Base-by-base conservation (phyloP, 1,140 invertebrate species). In the Metaphire vulgaris region DNA sequence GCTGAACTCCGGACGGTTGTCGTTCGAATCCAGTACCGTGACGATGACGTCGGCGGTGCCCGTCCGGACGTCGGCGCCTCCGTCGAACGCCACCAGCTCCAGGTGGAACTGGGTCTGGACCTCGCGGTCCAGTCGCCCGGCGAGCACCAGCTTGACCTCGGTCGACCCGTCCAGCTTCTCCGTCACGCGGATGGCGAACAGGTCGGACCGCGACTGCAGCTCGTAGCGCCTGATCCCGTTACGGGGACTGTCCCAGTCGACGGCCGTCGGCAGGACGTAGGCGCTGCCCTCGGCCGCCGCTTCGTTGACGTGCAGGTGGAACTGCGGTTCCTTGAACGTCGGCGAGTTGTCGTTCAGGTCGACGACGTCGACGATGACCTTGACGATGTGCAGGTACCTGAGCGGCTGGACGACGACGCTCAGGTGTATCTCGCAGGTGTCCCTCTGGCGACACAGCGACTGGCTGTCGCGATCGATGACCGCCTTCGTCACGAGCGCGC, bases 1-100 rank as follows among this genome's bases (percentile, higher is more conserved):
- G 81, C 91, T 89, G 81, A 93, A 92, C 72, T 90, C 88, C 14
- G 67, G 67, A 29, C 67, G 28, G 67, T 68, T 68, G 16, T 68
- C 67, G 67, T 68, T 68, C 14, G 28, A 26, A 30, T 68, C 67
- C 67, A 68, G 31, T 12, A 68, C 12, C 14, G 2, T 68, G 67
- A 68, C 1, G 6, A 68, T 21, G 21, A 68, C n/a, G n/a, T n/a
- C n/a, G n/a, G n/a, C n/a, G n/a, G n/a, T n/a, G n/a, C n/a, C n/a
- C n/a, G n/a, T n/a, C n/a, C n/a, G n/a, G n/a, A n/a, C n/a, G 28
- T 33, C n/a, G 1, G 30, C 69, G 28, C 69, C 69, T 0, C 28
- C n/a, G n/a, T 71, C 69, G 28, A 30, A n/a, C 31, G 69, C 69
- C n/a, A 33, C 28, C 14, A 71, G 69, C 26, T 32, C n/a, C 28